Evolutionary conservation across 2,888 invertebrate species (phyloP), one percentile per base, ranked within the genome.

Genomic region (Thecocarcelia acutangulata): DNA sequence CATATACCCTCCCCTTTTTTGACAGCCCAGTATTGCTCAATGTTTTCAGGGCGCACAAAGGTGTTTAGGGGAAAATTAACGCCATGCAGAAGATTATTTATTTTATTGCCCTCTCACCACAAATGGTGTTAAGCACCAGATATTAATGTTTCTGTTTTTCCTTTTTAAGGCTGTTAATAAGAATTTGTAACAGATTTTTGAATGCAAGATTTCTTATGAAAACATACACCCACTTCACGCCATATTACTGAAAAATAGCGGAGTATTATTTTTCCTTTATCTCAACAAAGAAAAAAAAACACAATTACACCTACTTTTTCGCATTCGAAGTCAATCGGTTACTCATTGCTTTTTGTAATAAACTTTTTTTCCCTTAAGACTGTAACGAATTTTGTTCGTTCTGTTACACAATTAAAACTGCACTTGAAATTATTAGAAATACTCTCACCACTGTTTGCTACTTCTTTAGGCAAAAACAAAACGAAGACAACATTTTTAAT

Each of bases 181-280:
- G 58, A 64, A 82, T 77, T 82, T 70, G 78, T 78, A 82, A 78
- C 82, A 82, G 78, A 82, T 82, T 82, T 75, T 70, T 66, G 70
- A 78, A 54, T 73, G 56, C 58, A 58, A 50, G 46, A 64, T 78
- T 52, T 74, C 21, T 46, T 21, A 40, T 24, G 52, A 68, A 44
- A 75, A 54, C 44, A 64, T 70, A 82, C 82, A 78, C 82, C 82
- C 82, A 82, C 82, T 82, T 82, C 82, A 82, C 78, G 78, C 74
- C 66, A 54, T 61, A 59, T 82, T 70, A 78, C 19, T 8, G 5
- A 61, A 66, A 33, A 58, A 56, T 21, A 79, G 52, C 54, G 15
- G 42, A 24, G 13, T 56, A 58, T 46, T 48, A 58, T 56, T 66
- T 66, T 24, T 40, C 17, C 37, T 48, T 66, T 50, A 52, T 19